Base-by-base conservation (phyloP, 2,797 vertebrate species). In the Sebastes melanostomus region DNA sequence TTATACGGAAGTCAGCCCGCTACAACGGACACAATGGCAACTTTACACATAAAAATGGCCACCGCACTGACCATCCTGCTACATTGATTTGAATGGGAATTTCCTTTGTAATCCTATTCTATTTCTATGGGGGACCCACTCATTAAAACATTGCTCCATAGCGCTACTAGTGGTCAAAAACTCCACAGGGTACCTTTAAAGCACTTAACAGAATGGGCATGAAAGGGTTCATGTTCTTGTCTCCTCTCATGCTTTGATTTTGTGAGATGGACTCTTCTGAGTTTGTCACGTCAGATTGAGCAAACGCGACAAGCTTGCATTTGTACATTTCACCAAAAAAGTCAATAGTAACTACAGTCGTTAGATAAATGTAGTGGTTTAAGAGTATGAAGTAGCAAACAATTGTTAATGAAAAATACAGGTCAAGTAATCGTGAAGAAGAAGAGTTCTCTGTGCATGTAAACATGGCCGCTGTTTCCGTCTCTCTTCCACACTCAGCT, bases 391-490 rank as follows among this genome's bases (percentile, higher is more conserved):
- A 71, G 77, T 73, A 59, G 63, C 59, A 54, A 12, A 29, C 10
- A 16, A 2, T n/a, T 36, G 3, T 2, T 20, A 11, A 66, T 29
- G 46, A 24, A 71, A 38, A 75, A 10, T 16, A 8, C 3, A 65
- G 24, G 4, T 5, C 2, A 14, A 36, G 27, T 30, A 32, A 65
- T 20, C 22, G 20, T 70, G 58, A 71, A 27, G 25, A 32, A 20
- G 52, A 59, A 10, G 50, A 77, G 60, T 46, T 61, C 77, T 89
- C 90, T 91, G 92, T 89, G 88, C 89, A 87, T 85, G 89, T 91
- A 86, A 90, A 91, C 80, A 34, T 5, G 25, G 50, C 72, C 36
- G 8, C 69, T 56, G 61, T 42, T 25, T 59, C 34, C 4, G 12
- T 66, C 56, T 79, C 70, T 71, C 84, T 77, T 82, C 83, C 72